These are phyloP conservation scores for Cepaea nemoralis DNA, from an alignment of 1,140 invertebrate genomes.

Conservation along the genomic window DNA sequence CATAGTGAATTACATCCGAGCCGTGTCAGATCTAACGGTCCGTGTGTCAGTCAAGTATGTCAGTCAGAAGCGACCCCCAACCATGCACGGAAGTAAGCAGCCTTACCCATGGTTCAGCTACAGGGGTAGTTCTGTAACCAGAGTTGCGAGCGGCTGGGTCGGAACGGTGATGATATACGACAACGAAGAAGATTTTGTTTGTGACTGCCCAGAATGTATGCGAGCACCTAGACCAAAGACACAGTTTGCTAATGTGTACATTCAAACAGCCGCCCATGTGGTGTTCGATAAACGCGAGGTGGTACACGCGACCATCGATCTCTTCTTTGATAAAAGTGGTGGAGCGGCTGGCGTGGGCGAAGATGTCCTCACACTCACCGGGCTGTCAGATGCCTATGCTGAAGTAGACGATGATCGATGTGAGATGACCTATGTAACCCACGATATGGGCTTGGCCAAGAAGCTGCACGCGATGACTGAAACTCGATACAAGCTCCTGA, in stretches of 20 bases:
- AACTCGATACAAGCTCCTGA: too few relatives aligned
- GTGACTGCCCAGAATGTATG: neutral
- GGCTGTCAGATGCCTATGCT: neutral
- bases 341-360: neutral
- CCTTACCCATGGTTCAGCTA: neutral
- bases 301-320: neutral
- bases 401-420: neutral
- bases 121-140: neutral
- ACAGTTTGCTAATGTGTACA: neutral
- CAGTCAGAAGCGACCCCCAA: neutral
- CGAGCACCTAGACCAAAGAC: neutral
- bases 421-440: neutral
- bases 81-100: neutral
- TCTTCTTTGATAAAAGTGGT: neutral
- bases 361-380: neutral
- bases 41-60: conserved; percentile 1
- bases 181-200: neutral
- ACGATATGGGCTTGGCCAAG: neutral
- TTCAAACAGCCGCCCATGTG: neutral
- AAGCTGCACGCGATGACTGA: neutral
- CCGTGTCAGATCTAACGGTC: neutral
- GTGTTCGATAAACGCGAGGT: neutral
- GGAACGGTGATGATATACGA: neutral
- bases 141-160: neutral
- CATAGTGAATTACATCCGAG: neutral